Percentiles rank a stretch among this genome's conserved stretches.
phyloP scores from a whole-genome alignment of 92 coral and sea anemone species.

The Porites rus region DNA sequence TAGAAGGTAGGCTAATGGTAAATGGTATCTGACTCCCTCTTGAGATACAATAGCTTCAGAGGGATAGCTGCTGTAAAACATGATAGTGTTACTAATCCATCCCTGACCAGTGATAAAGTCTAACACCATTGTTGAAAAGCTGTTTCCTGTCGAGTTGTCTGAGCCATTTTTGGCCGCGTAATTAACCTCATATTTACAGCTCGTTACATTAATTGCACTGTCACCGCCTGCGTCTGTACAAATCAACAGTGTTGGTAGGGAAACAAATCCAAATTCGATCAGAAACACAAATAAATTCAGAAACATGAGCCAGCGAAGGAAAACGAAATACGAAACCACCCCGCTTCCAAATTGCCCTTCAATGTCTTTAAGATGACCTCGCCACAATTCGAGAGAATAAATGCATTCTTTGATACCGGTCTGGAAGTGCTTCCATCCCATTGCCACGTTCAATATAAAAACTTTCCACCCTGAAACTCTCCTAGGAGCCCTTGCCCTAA shows the following conservation, averaged over 20 bases:
- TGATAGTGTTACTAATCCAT: constrained; percentile 89
- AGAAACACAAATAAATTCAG: constrained; percentile 84
- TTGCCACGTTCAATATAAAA: constrained; percentile 47
- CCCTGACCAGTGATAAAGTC: constrained; percentile 98
- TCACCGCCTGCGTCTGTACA: constrained; percentile 36
- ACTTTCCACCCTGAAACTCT: constrained; percentile 70
- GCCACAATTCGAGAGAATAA: constrained; percentile 86
- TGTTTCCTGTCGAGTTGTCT: not conserved
- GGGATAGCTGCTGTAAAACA: constrained; percentile 96
- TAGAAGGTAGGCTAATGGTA: constrained; percentile 92
- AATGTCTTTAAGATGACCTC: constrained; percentile 91
- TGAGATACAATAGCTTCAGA: constrained; percentile 73
- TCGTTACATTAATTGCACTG: constrained; percentile 15
- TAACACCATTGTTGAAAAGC: constrained; percentile 52
- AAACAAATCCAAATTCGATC: constrained; percentile 90
- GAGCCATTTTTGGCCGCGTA: constrained; percentile 23
- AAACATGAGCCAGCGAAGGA: constrained; percentile 93
- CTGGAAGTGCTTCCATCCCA: constrained; percentile 64
- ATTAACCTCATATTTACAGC: constrained; percentile 46
- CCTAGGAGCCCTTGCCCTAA: constrained; percentile 49
- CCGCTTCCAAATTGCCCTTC: constrained; percentile 99
- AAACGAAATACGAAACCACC: constrained; percentile 94
- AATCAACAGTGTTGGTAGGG: constrained; percentile 79
- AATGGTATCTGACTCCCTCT: constrained; percentile 80
- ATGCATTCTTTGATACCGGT: constrained; percentile 68